Conservation (phyloP, 2,797 vertebrate species). For the Argya squamiceps region DNA sequence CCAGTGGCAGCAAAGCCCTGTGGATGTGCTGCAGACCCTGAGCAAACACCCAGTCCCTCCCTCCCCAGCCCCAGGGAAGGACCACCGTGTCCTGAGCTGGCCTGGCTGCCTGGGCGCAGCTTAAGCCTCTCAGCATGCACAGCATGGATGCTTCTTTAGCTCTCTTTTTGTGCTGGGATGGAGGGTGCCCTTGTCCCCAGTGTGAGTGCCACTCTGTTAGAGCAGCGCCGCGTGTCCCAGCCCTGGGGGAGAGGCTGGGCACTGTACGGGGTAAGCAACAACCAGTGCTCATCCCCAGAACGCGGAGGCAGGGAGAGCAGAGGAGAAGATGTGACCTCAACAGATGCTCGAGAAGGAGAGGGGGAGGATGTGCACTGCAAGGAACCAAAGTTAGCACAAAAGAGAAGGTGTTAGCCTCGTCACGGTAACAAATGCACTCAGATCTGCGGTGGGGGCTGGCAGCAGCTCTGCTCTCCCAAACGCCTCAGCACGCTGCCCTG, state of each 20-base stretch:
- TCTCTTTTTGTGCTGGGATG: neutral
- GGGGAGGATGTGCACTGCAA: neutral
- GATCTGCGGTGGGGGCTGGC: neutral
- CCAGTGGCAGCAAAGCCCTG: neutral
- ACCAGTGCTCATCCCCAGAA: neutral
- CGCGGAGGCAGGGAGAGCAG: neutral
- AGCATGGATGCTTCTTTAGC: neutral
- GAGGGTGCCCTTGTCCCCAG: neutral
- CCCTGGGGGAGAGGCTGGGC: neutral
- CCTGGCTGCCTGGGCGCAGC: neutral
- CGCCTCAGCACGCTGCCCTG: neutral
- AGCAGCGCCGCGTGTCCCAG: neutral
- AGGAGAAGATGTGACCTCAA: neutral
- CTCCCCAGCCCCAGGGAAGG: neutral
- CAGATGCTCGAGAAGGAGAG: neutral
- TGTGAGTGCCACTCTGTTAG: neutral
- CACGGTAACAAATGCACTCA: neutral
- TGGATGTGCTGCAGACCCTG: neutral
- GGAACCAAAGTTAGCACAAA: neutral
- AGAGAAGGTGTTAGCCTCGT: neutral
- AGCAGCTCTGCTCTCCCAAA: neutral
- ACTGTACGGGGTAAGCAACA: rapidly evolving
- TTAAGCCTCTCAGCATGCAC: neutral
- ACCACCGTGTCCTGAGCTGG: neutral
- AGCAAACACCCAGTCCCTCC: neutral